Evolutionary conservation across 2,113 vertebrate species (phyloP).

Genomic region (Syngnathoides biaculeatus): DNA sequence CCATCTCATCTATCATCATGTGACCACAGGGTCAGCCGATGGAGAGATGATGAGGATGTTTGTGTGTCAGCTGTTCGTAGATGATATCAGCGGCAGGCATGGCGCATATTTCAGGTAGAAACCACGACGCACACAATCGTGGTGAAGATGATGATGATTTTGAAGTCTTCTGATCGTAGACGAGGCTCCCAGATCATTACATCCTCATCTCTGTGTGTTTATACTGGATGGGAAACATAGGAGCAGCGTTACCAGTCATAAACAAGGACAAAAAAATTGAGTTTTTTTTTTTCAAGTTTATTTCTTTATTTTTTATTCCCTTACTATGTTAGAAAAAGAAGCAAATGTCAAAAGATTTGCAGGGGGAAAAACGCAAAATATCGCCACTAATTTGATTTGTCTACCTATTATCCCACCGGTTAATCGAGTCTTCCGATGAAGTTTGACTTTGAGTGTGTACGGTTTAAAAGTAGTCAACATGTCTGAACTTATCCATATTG

Average conservation of each 20-base stretch:
- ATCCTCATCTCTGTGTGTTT: neutral
- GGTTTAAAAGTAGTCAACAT: no score
- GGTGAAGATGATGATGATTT: no score
- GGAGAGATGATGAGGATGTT: neutral
- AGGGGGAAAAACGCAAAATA: no score
- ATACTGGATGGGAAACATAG: neutral
- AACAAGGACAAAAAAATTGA: neutral
- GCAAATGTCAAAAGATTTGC: no score
- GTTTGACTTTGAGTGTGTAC: no score
- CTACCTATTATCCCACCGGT: no score
- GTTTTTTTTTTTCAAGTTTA: no score
- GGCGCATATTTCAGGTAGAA: neutral
- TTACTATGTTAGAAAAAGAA: neutral
- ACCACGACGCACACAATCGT: neutral
- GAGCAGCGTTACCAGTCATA: neutral
- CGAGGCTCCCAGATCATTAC: no score
- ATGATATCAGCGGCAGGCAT: neutral
- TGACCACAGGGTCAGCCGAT: constrained; percentile 45
- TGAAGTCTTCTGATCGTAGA: neutral
- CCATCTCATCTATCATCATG: constrained; percentile 42
- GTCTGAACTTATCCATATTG: no score
- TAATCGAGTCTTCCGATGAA: no score
- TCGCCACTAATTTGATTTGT: no score
- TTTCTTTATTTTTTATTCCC: neutral
- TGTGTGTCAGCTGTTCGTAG: neutral